Evolutionary conservation across 2,888 invertebrate species (phyloP), one percentile per base, ranked within the genome.

Genomic region (Drosophila anomalata): DNA sequence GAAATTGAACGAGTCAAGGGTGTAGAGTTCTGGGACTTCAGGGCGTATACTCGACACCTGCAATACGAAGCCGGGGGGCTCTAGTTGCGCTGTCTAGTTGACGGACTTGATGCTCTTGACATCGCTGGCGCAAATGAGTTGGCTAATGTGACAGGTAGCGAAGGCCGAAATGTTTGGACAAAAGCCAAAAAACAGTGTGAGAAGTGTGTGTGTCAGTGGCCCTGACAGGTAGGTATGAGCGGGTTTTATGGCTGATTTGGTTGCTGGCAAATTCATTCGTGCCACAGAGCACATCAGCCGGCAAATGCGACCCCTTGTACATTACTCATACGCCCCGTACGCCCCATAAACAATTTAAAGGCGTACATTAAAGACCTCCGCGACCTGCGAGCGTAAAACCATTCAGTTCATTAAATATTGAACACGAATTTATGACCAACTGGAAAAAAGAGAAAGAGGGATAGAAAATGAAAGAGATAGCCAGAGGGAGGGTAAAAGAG

Each of bases 1-100:
- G 55, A 88, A 88, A 87, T 88, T 88, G 83, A 86, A 76, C 65
- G 62, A 53, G 58, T 60, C 31, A 48, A 60, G 41, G n/a, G 29
- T 36, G 52, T 14, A 39, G 47, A 44, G 46, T 31, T 5, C 3
- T 17, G 8, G 46, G 31, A 44, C 73, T 85, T 68, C 75, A 75
- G 80, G 79, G 63, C 82, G 82, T 59, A 78, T 2, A 42, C 20
- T 17, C 8, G 41, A 20, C 17, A 82, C 75, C 71, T 55, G 75
- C 77, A 29, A 29, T 9, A 9, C 9, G 29, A 29, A 2, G 29
- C 29, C 29, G 1, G 29, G 29, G 29, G 9, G 29, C 29, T 29
- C 29, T 9, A 29, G 29, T 8, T 9, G 3, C 29, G 29, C 29
- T 29, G 29, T 29, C 29, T 29, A 29, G 29, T 29, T 46, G 54